A percentile compares a stretch with the other conserved stretches of the same genome.
Conservation (phyloP, 2,888 invertebrate species). For the Desoria tigrina region DNA sequence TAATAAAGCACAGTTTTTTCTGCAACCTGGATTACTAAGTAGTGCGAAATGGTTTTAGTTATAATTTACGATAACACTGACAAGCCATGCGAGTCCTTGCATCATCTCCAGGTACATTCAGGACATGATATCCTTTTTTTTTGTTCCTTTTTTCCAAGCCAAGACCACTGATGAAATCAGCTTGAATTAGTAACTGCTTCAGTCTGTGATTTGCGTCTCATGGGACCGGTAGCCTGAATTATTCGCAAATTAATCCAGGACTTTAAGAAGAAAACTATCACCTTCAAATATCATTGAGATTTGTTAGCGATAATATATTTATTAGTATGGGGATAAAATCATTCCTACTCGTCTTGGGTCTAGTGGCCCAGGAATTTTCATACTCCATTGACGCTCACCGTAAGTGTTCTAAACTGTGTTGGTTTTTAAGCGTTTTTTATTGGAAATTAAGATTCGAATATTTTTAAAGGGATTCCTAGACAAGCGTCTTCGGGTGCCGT, state of each 20-base stretch:
- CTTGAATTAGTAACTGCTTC: neutral
- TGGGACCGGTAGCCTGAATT: neutral
- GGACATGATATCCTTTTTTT: neutral
- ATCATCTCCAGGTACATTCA: conserved; percentile 16
- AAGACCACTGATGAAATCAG: neutral
- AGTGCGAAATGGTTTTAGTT: neutral
- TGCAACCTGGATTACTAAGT: conserved; percentile 5
- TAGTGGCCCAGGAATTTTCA: neutral
- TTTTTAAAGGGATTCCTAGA: conserved; percentile 23
- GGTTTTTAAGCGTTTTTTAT: neutral
- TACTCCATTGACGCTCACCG: neutral
- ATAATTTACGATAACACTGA: conserved; percentile 2
- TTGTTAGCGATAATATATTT: no score
- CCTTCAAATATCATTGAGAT: conserved; percentile 3
- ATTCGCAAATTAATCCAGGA: neutral
- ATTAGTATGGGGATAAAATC: neutral
- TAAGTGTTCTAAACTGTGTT: neutral
- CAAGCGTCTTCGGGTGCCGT: conserved; percentile 17
- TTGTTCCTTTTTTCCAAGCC: neutral
- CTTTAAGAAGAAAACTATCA: neutral
- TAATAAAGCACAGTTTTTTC: conserved; percentile 4
- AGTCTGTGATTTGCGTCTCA: conserved; percentile 4
- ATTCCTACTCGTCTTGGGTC: neutral
- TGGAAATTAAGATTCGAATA: neutral
- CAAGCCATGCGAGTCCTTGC: conserved; percentile 18